phyloP scores from a whole-genome alignment of 2,113 vertebrate species.

The Tyrannus savana region DNA sequence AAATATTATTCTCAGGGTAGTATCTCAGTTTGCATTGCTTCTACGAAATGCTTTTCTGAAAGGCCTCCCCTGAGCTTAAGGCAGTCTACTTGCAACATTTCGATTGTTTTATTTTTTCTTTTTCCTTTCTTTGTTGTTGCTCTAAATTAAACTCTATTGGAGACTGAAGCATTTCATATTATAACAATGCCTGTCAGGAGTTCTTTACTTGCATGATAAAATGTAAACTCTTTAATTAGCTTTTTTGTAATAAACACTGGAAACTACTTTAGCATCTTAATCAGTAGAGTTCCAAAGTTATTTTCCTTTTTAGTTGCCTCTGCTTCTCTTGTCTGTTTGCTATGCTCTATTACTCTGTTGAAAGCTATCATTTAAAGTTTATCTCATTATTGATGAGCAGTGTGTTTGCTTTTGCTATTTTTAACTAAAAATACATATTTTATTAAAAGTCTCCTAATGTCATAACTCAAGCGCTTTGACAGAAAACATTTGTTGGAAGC shows the following conservation, averaged over 20 bases:
- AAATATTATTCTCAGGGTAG: slow-evolving; percentile 35
- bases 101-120: slow-evolving; percentile 25
- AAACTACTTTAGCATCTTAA: slow-evolving; percentile 51
- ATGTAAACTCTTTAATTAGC: slow-evolving; percentile 58
- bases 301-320: not conserved
- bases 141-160: slow-evolving; percentile 56
- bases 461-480: not conserved
- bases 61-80: slow-evolving; percentile 5
- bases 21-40: not conserved
- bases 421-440: not conserved
- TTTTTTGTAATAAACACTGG: slow-evolving; percentile 43
- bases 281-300: slow-evolving; percentile 12
- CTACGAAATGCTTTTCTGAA: not conserved
- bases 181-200: slow-evolving; percentile 52
- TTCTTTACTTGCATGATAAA: slow-evolving; percentile 50
- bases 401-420: not conserved
- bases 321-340: not conserved
- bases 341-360: not conserved
- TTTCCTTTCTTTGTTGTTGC: slow-evolving; percentile 23
- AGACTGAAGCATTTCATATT: slow-evolving; percentile 40
- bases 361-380: slow-evolving; percentile 30
- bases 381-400: not conserved
- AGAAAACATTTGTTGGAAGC: not conserved
- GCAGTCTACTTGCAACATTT: not conserved
- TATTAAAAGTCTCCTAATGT: not conserved